Evolutionary conservation across 2,797 vertebrate species (phyloP).

Genomic region (Acrossocheilus fasciatus): DNA sequence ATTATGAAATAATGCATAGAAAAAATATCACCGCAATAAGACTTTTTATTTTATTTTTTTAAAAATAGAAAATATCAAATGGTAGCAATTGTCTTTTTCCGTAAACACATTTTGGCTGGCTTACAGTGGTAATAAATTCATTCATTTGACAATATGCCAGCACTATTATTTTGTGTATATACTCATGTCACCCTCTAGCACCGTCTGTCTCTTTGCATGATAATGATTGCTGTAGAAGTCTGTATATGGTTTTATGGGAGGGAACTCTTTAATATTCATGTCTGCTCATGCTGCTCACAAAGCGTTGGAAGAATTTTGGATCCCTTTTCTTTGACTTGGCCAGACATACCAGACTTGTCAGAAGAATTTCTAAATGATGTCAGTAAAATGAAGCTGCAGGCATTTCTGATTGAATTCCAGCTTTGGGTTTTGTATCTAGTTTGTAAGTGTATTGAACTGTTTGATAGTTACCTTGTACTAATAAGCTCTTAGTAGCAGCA

Average conservation of each 20-base stretch:
- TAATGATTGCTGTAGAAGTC: constrained; percentile 57
- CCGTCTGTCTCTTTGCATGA: constrained; percentile 70
- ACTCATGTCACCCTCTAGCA: constrained; percentile 65
- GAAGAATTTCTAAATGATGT: constrained; percentile 35
- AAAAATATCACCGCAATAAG: constrained; percentile 10
- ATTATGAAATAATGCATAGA: constrained; percentile 20
- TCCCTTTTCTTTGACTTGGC: constrained; percentile 30
- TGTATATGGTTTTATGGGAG: constrained; percentile 38
- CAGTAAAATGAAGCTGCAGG: constrained; percentile 30
- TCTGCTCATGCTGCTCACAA: background rate
- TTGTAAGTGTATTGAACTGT: background rate
- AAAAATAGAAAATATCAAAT: background rate
- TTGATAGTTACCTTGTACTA: constrained; percentile 18
- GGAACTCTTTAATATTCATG: constrained; percentile 39
- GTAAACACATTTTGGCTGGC: constrained; percentile 68
- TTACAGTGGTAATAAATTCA: constrained; percentile 73
- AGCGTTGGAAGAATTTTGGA: constrained; percentile 24
- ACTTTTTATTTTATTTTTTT: background rate
- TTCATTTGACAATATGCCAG: constrained; percentile 71
- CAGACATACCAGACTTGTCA: constrained; percentile 18
- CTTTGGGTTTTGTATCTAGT: background rate
- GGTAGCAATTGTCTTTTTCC: constrained; percentile 14
- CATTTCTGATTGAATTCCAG: constrained; percentile 22
- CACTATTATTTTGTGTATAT: constrained; percentile 69
- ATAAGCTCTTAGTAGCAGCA: constrained; percentile 1